Base-by-base conservation (phyloP, 2,113 vertebrate species). In the Alligator sinensis region DNA sequence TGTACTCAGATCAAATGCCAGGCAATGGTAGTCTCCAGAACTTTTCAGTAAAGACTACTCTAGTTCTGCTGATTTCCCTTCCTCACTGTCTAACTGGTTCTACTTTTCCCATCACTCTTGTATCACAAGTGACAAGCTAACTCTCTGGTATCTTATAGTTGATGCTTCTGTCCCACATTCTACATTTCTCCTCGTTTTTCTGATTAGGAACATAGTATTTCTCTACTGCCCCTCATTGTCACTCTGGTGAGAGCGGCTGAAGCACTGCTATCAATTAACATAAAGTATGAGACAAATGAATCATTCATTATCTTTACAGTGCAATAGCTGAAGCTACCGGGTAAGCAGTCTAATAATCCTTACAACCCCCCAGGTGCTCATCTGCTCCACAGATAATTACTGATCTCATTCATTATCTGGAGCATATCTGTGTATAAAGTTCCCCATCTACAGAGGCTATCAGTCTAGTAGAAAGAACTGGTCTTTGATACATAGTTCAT, bases 231-330 rank as follows among this genome's bases (percentile, higher is more conserved):
- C 90, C 92, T 80, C 79, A 77, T 55, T 63, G 19, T 72, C 58
- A 82, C 6, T 9, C 81, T 86, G 93, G 95, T 76, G 92, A 94
- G 7, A 5, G 54, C 5, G 3, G 74, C 87, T 94, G 94, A 95
- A 96, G 74, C 62, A 38, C 94, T 86, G 94, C 64, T 95, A 89
- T 87, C 96, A 94, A 94, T 96, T 97, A 97, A 80, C 57, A 63
- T 84, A 87, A 96, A 97, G 84, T 92, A 94, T 91, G 88, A 95
- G 87, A 80, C 66, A 94, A 97, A 95, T 95, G 96, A 93, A 95
- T 97, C 96, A 97, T 97, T 89, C 77, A 85, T 91, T 97, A 86
- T 63, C 91, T 94, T 95, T 88, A 87, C 78, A 79, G 70, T 79
- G 88, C 92, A 94, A 95, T 55, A 89, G 86, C 89, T 91, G 83